Conservation (phyloP, 1,140 invertebrate species). For the Microplitis mediator region DNA sequence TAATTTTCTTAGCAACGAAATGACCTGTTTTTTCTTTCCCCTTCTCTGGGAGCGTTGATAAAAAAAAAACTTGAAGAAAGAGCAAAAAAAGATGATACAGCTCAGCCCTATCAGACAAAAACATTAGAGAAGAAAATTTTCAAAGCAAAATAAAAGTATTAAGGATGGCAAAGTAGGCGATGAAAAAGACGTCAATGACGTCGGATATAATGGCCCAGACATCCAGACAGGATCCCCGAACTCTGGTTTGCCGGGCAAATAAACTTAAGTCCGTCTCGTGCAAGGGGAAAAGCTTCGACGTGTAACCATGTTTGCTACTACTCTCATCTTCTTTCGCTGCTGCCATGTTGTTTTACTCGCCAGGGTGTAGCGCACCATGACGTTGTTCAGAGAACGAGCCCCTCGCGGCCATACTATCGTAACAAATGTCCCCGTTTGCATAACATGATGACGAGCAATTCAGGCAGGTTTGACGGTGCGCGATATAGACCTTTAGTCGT, state of each 20-base stretch:
- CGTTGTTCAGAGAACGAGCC: conserved; percentile 51
- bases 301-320: not conserved
- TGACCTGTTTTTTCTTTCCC: conserved; percentile 4
- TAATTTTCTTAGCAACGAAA: conserved; percentile 17
- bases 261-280: conserved; percentile 23
- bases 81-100: conserved; percentile 3
- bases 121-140: not conserved
- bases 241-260: conserved; percentile 23
- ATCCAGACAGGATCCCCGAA: conserved; percentile 21
- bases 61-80: not conserved
- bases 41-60: not conserved
- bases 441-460: conserved; percentile 64
- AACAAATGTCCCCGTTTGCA: conserved; percentile 63
- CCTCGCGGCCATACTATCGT: conserved; percentile 56
- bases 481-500: conserved; percentile 60
- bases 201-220: conserved; percentile 30
- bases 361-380: conserved; percentile 37
- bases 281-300: not conserved
- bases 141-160: conserved; percentile 15
- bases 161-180: conserved; percentile 30
- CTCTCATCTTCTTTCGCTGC: not conserved
- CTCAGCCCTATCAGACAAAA: not conserved
- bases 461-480: conserved; percentile 62
- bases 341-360: conserved; percentile 2
- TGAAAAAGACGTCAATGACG: conserved; percentile 24